Conservation (phyloP, 2,797 vertebrate species). For the Sebastes diaconus region DNA sequence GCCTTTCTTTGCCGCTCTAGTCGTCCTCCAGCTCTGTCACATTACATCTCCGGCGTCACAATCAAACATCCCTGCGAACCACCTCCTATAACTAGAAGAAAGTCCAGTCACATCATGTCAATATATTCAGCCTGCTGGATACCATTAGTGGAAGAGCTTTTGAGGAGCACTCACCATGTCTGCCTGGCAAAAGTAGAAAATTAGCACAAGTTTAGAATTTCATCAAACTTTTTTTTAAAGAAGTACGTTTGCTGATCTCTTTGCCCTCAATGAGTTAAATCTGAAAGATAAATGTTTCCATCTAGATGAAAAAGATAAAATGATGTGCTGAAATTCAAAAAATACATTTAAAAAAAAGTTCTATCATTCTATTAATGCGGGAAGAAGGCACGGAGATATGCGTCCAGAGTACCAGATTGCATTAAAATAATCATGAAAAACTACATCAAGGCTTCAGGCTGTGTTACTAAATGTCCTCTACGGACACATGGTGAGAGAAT, state of each 20-base stretch:
- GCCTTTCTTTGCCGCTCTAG: conserved; percentile 1
- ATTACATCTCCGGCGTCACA: conserved; percentile 31
- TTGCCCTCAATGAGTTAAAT: neutral
- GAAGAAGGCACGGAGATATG: neutral
- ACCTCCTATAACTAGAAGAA: conserved; percentile 40
- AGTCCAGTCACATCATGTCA: conserved; percentile 64
- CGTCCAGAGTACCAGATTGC: neutral
- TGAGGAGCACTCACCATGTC: conserved; percentile 16
- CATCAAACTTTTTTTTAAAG: neutral
- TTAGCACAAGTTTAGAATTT: conserved; percentile 8
- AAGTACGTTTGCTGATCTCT: neutral
- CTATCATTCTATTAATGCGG: neutral
- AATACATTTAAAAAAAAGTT: neutral
- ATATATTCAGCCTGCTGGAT: conserved; percentile 45
- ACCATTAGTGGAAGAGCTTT: conserved; percentile 37
- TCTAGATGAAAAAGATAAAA: neutral
- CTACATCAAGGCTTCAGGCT: neutral
- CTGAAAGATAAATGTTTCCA: neutral
- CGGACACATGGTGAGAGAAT: neutral
- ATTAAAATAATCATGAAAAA: neutral
- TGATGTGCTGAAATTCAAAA: neutral
- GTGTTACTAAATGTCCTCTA: neutral
- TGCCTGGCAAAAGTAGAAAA: neutral
- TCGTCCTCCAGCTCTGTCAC: conserved; percentile 48
- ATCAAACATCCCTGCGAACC: conserved; percentile 44